phyloP scores from a whole-genome alignment of 2,113 vertebrate species.

The Chinchilla lanigera region DNA sequence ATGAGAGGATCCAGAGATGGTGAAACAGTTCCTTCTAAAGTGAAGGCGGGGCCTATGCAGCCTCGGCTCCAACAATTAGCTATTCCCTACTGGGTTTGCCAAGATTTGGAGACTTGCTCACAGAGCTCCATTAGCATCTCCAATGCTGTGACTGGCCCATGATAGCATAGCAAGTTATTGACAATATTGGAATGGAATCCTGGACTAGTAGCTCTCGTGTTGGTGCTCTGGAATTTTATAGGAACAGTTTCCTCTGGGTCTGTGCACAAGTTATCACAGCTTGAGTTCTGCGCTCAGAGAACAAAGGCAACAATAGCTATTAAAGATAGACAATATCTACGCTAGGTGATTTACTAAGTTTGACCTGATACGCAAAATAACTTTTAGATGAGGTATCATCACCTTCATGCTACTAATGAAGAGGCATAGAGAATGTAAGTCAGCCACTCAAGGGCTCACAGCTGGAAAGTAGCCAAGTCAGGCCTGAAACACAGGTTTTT shows the following conservation, averaged over 20 bases:
- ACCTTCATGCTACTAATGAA: background rate
- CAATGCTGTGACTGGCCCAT: constrained; percentile 12
- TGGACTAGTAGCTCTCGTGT: background rate
- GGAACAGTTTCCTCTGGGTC: background rate
- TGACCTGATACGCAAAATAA: constrained; percentile 17
- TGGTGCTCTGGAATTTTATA: background rate
- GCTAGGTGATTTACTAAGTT: background rate
- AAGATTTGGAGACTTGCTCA: constrained; percentile 45
- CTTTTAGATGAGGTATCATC: background rate
- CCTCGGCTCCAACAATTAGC: background rate
- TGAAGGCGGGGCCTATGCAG: background rate
- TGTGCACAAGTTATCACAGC: background rate
- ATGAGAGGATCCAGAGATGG: background rate
- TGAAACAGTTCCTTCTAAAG: constrained; percentile 41
- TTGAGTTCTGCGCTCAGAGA: background rate
- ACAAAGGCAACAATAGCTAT: background rate
- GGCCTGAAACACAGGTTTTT: background rate
- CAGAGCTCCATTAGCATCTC: background rate
- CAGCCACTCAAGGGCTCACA: background rate
- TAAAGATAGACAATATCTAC: background rate
- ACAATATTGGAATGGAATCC: background rate
- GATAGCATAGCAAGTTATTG: background rate
- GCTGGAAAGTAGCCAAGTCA: background rate
- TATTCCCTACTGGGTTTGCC: background rate
- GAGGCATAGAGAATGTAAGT: background rate